Conservation (phyloP, 30 jellyfish, hydroid and myxozoan species). For the Cassiopea andromeda region DNA sequence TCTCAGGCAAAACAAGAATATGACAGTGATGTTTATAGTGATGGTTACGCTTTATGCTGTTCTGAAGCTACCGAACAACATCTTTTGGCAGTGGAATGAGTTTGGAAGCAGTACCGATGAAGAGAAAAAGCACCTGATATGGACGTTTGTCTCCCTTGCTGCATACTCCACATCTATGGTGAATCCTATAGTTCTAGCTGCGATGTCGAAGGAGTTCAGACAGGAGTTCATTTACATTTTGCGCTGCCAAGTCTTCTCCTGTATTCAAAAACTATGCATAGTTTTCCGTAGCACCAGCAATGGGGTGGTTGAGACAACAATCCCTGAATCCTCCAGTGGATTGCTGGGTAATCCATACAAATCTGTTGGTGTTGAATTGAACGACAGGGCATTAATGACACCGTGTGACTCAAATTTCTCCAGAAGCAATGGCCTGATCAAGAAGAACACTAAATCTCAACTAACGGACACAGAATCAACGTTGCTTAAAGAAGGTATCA, state of each 20-base stretch:
- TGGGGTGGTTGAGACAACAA: constrained; percentile 11
- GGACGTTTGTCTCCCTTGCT: constrained; percentile 74
- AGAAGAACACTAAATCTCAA: not conserved
- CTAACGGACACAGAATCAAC: constrained; percentile 4
- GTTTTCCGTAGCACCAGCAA: constrained; percentile 12
- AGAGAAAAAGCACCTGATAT: constrained; percentile 35
- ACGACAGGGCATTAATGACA: constrained; percentile 14
- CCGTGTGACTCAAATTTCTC: not conserved
- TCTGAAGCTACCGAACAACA: constrained; percentile 75
- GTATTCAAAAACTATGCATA: constrained; percentile 4
- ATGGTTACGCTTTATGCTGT: constrained; percentile 66
- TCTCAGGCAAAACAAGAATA: constrained; percentile 37
- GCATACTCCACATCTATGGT: constrained; percentile 76
- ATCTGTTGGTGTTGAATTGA: constrained; percentile 17
- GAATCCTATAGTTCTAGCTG: constrained; percentile 71
- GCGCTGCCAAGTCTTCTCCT: constrained; percentile 39
- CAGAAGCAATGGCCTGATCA: not conserved
- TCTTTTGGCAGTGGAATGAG: constrained; percentile 76
- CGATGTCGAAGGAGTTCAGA: constrained; percentile 69
- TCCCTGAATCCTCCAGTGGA: not conserved
- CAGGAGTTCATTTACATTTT: constrained; percentile 44
- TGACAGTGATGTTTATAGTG: constrained; percentile 61
- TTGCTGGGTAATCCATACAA: constrained; percentile 5
- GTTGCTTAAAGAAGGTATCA: not conserved
- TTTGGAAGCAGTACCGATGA: constrained; percentile 49